These are phyloP conservation scores for Oreohelix idahoensis DNA, from an alignment of 1,140 invertebrate species.

Conservation along the genomic window DNA sequence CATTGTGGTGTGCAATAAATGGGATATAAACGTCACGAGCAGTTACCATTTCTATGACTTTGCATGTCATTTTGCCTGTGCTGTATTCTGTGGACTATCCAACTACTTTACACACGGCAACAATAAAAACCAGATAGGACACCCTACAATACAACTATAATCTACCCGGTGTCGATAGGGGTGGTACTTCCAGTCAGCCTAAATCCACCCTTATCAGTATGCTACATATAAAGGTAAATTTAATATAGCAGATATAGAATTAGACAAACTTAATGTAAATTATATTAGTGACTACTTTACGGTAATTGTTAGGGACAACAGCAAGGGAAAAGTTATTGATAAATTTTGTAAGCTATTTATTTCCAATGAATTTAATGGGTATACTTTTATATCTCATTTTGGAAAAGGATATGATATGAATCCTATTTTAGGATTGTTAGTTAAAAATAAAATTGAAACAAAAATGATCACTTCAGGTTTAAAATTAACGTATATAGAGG, in stretches of 20 bases:
- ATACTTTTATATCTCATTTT: neutral
- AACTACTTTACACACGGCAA: too few relatives aligned
- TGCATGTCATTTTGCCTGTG: too few relatives aligned
- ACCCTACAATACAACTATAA: too few relatives aligned
- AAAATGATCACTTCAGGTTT: neutral
- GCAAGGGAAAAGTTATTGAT: neutral
- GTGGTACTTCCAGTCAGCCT: too few relatives aligned
- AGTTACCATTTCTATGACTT: too few relatives aligned
- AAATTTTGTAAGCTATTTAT: neutral
- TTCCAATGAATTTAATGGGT: neutral
- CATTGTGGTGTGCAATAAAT: too few relatives aligned
- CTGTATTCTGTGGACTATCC: too few relatives aligned
- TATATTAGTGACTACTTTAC: neutral
- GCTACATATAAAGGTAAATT: neutral
- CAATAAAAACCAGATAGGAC: too few relatives aligned
- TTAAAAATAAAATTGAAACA: neutral
- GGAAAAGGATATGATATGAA: constrained; percentile 6
- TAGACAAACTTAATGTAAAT: constrained; percentile 7
- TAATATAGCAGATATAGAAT: neutral
- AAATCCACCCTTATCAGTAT: too few relatives aligned
- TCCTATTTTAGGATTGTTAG: neutral
- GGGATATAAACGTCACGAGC: too few relatives aligned
- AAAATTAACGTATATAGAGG: neutral
- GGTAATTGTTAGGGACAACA: neutral
- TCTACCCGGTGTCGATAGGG: too few relatives aligned